phyloP scores from a whole-genome alignment of 2,797 vertebrate genomes.

The Enteromius treurensis region DNA sequence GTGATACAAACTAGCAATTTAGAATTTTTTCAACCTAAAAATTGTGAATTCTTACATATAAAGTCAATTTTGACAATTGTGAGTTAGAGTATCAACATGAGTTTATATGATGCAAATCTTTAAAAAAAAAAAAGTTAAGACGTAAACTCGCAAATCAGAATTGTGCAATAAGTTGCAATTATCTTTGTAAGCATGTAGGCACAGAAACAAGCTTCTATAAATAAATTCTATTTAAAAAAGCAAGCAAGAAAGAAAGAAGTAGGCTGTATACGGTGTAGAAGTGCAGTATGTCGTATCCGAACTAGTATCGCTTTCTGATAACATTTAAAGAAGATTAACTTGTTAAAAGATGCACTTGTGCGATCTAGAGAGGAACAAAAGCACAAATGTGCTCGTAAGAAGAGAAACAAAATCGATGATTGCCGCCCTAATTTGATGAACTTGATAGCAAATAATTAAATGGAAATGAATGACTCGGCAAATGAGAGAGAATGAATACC shows the following conservation, averaged over 20 bases:
- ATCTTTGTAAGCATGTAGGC: too few relatives aligned
- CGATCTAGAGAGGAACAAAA: slow-evolving; percentile 25
- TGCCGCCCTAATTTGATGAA: slow-evolving; percentile 32
- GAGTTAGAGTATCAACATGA: neutral
- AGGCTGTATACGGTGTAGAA: neutral
- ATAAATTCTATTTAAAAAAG: neutral
- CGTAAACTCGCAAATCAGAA: too few relatives aligned
- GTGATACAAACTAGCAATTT: too few relatives aligned
- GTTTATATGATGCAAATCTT: neutral
- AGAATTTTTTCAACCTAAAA: too few relatives aligned
- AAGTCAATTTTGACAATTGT: neutral
- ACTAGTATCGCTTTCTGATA: neutral
- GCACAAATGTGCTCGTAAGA: neutral
- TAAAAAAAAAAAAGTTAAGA: neutral
- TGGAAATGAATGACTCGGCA: slow-evolving; percentile 12
- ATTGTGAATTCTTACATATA: neutral
- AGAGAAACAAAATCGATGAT: slow-evolving; percentile 10
- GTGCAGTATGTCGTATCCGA: neutral
- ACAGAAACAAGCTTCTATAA: neutral
- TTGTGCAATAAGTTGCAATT: neutral
- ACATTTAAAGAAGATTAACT: neutral
- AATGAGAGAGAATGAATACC: slow-evolving; percentile 4
- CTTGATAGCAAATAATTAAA: slow-evolving; percentile 33
- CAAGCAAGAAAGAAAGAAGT: neutral
- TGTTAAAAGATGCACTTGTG: neutral